Percentiles rank a stretch among this genome's conserved stretches.
Evolutionary conservation across 2,113 vertebrate species (phyloP).

Genomic region (Ondatra zibethicus): DNA sequence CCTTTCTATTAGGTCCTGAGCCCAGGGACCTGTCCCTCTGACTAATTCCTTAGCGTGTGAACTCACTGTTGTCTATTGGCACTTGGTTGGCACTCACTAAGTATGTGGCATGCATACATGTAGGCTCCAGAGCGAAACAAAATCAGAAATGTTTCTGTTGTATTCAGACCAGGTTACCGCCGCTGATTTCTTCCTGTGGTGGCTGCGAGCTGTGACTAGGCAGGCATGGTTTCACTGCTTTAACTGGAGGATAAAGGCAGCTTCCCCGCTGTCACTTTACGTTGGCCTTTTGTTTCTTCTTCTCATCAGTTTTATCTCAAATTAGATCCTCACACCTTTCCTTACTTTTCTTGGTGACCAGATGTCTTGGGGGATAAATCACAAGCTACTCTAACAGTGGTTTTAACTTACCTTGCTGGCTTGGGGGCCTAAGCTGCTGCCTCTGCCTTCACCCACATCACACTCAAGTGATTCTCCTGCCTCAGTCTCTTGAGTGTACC

Average conservation of each 20-base stretch:
- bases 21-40: not conserved
- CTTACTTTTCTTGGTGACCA: not conserved
- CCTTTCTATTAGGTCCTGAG: not conserved
- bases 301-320: not conserved
- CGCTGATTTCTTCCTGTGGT: not conserved
- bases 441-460: not conserved
- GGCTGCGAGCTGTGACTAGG: not conserved
- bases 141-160: not conserved
- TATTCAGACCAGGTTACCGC: not conserved
- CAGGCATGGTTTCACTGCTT: constrained; percentile 1
- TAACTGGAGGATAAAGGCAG: not conserved
- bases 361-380: constrained; percentile 29
- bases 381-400: not conserved
- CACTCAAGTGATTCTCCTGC: not conserved
- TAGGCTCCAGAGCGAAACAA: constrained; percentile 2
- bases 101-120: not conserved
- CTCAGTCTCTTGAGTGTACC: not conserved
- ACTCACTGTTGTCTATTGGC: constrained; percentile 5
- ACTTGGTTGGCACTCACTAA: not conserved
- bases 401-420: constrained; percentile 10
- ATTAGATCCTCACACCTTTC: not conserved
- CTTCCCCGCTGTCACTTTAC: not conserved
- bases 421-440: not conserved
- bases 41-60: constrained; percentile 20
- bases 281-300: constrained; percentile 43